A percentile compares a stretch with the other conserved stretches of the same genome.
These are phyloP conservation scores for Rousettus madagascariensis DNA, from an alignment of 2,797 vertebrate genomes.

Conservation along the genomic window DNA sequence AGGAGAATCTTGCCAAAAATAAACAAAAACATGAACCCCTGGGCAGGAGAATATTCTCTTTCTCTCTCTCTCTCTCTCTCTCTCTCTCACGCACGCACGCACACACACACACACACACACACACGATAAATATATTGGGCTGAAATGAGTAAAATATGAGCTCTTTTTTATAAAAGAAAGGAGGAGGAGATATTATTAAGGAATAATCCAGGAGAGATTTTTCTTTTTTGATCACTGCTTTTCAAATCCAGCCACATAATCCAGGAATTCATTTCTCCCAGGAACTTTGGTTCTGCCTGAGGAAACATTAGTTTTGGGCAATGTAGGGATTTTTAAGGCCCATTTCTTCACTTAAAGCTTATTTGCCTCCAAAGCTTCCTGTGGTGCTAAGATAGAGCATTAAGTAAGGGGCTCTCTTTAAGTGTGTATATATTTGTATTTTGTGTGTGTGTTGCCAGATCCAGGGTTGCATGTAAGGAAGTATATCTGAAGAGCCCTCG, in stretches of 20 bases:
- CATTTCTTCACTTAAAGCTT: neutral
- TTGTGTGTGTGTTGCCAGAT: neutral
- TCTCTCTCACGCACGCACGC: neutral
- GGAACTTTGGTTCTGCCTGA: neutral
- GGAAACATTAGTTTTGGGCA: neutral
- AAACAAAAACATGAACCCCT: neutral
- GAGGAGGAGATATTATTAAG: neutral
- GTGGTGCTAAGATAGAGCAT: neutral
- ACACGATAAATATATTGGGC: neutral
- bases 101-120: too few relatives aligned
- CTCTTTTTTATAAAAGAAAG: neutral
- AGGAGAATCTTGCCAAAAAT: neutral
- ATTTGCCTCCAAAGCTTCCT: neutral
- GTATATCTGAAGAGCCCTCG: neutral
- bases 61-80: neutral
- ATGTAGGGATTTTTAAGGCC: neutral
- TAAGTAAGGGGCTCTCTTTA: neutral
- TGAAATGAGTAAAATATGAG: slow-evolving; percentile 1
- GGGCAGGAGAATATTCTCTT: neutral
- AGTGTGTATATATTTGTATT: neutral
- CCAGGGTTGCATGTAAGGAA: neutral
- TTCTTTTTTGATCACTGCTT: neutral
- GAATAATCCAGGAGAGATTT: neutral
- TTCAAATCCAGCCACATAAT: neutral
- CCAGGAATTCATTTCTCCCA: neutral